Evolutionary conservation across 2,113 vertebrate genomes (phyloP).

Genomic region (Ariopsis seemanni): DNA sequence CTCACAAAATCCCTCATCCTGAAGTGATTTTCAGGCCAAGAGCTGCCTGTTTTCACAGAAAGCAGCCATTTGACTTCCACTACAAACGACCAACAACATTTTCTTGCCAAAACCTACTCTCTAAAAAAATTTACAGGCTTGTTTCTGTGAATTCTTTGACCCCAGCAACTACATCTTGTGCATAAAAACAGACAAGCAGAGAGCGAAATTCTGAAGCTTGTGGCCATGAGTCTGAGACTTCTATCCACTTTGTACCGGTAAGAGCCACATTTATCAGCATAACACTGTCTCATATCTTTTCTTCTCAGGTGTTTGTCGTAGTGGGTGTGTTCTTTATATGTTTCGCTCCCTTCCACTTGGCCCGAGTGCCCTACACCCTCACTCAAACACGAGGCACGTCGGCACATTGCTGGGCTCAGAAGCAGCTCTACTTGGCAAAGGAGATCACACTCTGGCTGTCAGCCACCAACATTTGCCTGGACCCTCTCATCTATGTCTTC

Average conservation of each 20-base stretch:
- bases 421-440: slow-evolving; percentile 70
- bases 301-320: slow-evolving; percentile 72
- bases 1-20: not conserved
- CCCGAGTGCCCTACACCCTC: slow-evolving; percentile 72
- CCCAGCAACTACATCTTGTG: not conserved
- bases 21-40: not conserved
- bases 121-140: not conserved
- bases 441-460: slow-evolving; percentile 76
- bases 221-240: not conserved
- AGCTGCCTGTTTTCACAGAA: not conserved
- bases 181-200: not conserved
- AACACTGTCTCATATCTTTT: not conserved
- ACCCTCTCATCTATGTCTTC: slow-evolving; percentile 78
- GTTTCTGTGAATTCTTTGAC: not conserved
- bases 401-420: slow-evolving; percentile 58
- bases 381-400: slow-evolving; percentile 62
- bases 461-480: slow-evolving; percentile 73
- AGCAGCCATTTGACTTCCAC: not conserved
- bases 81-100: not conserved
- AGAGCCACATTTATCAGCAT: not conserved
- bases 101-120: not conserved
- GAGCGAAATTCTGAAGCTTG: not conserved
- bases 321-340: slow-evolving; percentile 75
- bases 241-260: not conserved
- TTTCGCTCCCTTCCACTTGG: slow-evolving; percentile 75